Percentiles rank a stretch among this genome's conserved stretches.
Conservation (phyloP, 2,797 vertebrate species). For the Sebastes dallii region DNA sequence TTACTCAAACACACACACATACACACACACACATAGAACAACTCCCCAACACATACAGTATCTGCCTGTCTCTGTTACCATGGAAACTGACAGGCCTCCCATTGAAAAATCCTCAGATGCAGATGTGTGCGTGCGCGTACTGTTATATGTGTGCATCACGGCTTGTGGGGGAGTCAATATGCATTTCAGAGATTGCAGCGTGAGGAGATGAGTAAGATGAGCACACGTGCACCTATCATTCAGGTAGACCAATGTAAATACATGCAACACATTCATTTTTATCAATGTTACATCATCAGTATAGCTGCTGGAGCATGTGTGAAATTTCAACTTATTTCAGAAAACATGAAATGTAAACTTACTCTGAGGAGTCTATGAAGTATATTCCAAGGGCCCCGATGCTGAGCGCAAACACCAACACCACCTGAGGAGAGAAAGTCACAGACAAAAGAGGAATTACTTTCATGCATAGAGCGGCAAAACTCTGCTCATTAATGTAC, state of each 20-base stretch:
- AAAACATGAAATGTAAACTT: constrained; percentile 81
- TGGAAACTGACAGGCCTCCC: constrained; percentile 81
- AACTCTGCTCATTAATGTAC: constrained; percentile 9
- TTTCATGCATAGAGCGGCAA: constrained; percentile 2
- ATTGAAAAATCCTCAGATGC: constrained; percentile 78
- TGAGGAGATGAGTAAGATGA: constrained; percentile 39
- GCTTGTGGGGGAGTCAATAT: constrained; percentile 54
- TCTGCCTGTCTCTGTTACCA: constrained; percentile 77
- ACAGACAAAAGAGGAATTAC: constrained; percentile 33
- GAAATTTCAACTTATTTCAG: constrained; percentile 1
- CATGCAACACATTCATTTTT: constrained; percentile 2
- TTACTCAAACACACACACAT: constrained; percentile 38
- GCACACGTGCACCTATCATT: constrained; percentile 34
- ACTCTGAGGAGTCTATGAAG: constrained; percentile 99
- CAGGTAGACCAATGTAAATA: constrained; percentile 17
- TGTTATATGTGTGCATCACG: constrained; percentile 23
- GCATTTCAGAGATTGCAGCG: constrained; percentile 44
- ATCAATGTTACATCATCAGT: neutral
- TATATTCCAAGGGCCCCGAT: constrained; percentile 99
- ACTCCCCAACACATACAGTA: constrained; percentile 55
- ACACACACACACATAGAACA: constrained; percentile 29
- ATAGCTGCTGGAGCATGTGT: neutral
- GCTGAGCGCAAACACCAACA: constrained; percentile 99
- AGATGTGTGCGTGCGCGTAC: constrained; percentile 34
- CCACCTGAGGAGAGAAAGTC: constrained; percentile 88